Percentiles rank a stretch among this genome's conserved stretches.
phyloP scores from a whole-genome alignment of 2,888 invertebrate genomes.

The Luperina nickerlii region DNA sequence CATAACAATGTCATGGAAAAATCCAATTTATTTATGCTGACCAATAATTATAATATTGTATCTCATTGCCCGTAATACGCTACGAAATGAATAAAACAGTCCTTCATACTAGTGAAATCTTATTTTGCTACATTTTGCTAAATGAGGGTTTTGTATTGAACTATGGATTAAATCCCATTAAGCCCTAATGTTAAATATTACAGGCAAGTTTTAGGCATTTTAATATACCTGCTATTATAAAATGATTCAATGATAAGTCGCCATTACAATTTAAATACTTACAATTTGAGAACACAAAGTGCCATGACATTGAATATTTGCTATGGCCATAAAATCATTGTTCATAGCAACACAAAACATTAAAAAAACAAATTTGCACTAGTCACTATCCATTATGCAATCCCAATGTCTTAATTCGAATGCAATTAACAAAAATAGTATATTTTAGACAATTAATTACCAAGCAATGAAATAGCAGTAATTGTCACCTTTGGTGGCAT shows the following conservation, averaged over 20 bases:
- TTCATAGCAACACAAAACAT: constrained; percentile 76
- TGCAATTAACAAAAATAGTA: constrained; percentile 71
- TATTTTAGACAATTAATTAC: constrained; percentile 65
- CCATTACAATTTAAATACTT: constrained; percentile 63
- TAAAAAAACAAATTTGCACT: constrained; percentile 74
- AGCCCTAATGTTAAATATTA: constrained; percentile 78
- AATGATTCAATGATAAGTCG: constrained; percentile 62
- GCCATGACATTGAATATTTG: constrained; percentile 83
- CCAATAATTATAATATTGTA: constrained; percentile 68
- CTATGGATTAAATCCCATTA: constrained; percentile 82
- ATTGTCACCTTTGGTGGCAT: constrained; percentile 84
- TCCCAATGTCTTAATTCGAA: constrained; percentile 68
- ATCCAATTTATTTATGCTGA: constrained; percentile 75
- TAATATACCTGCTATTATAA: constrained; percentile 71
- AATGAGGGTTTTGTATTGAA: constrained; percentile 75
- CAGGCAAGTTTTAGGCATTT: constrained; percentile 88
- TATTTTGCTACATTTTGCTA: constrained; percentile 80
- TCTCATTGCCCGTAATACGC: constrained; percentile 69
- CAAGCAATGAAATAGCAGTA: constrained; percentile 77
- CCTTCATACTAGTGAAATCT: constrained; percentile 72
- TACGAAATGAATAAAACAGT: constrained; percentile 70
- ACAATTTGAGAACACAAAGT: constrained; percentile 69
- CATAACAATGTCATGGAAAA: constrained; percentile 88
- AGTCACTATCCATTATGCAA: constrained; percentile 74
- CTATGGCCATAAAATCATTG: constrained; percentile 71